phyloP scores from a whole-genome alignment of 2,797 vertebrate genomes.

The Euthynnus affinis region DNA sequence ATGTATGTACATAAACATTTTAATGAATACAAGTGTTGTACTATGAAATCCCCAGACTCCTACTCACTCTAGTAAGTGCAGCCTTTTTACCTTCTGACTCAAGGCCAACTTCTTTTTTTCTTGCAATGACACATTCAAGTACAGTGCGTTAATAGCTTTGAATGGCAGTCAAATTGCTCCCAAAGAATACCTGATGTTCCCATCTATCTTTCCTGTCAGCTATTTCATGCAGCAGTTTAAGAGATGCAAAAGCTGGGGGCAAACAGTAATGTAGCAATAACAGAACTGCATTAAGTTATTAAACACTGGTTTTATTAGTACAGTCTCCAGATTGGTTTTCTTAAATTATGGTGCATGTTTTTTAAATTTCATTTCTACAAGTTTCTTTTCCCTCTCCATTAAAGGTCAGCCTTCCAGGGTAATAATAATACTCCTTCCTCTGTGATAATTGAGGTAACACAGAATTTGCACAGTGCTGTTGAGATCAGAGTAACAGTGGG shows the following conservation, averaged over 20 bases:
- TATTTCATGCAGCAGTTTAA: conserved; percentile 5
- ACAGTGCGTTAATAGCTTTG: conserved; percentile 15
- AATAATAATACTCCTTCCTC: conserved; percentile 17
- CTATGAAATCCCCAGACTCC: conserved; percentile 3
- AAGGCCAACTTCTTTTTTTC: background rate
- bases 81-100: conserved; percentile 19
- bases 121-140: background rate
- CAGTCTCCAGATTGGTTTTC: background rate
- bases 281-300: background rate
- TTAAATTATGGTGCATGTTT: background rate
- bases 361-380: conserved; percentile 9
- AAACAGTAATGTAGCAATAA: background rate
- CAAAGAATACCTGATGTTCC: conserved; percentile 7
- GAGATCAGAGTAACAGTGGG: conserved; percentile 11
- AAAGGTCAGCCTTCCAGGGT: conserved; percentile 22
- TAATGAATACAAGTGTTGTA: conserved; percentile 10
- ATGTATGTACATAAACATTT: conserved; percentile 16
- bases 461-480: conserved; percentile 10
- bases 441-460: conserved; percentile 29
- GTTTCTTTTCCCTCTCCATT: conserved; percentile 29
- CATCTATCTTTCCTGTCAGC: conserved; percentile 1
- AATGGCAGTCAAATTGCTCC: conserved; percentile 8
- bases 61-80: background rate
- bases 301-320: background rate
- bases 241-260: background rate